Base-by-base conservation (phyloP, 1,140 invertebrate genomes). In the Caligus rogercresseyi region DNA sequence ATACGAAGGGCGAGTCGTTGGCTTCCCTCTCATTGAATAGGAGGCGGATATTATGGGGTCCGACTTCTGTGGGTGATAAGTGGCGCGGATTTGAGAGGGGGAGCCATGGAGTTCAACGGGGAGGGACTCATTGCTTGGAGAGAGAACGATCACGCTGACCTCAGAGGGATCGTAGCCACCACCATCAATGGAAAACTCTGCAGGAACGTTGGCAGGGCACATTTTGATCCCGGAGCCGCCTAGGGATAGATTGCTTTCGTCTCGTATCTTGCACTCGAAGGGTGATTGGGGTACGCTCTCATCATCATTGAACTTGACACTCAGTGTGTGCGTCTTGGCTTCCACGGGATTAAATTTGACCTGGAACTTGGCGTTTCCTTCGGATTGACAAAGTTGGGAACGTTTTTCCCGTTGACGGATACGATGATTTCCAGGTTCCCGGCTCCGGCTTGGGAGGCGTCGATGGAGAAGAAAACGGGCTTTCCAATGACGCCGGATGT, bases 401-500 rank as follows among this genome's bases (percentile, higher is more conserved):
- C 93, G 76, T 97, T 98, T 69, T 89, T 83, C 2, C 90, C 90
- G 70, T 88, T 89, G n/a, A 95, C 91, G 0, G 91, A 90, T 0
- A 98, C 93, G 62, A 96, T 95, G 52, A 98, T 97, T 76, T 98
- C 93, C 66, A 97, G 75, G 74, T 96, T 95, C 31, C 93, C 93
- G 65, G 91, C 91, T 65, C 93, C 87, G 69, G 81, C 85, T 73
- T 83, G 79, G 66, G 80, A 83, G 24, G 84, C 84, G 71, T 88
- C 85, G 64, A 89, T 91, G 67, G 86, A 88, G 70, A 96, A 94
- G 65, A 86, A 89, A 1, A 92, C 85, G 16, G 90, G 87, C 73
- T 90, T 89, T 20, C 89, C 89, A 31, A 95, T 85, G 31, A 87
- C 78, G 3, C 90, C 91, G 53, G 83, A 83, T 51, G 83, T 84